phyloP scores from a whole-genome alignment of 64 coral and sea anemone genomes.

The Porites lutea region DNA sequence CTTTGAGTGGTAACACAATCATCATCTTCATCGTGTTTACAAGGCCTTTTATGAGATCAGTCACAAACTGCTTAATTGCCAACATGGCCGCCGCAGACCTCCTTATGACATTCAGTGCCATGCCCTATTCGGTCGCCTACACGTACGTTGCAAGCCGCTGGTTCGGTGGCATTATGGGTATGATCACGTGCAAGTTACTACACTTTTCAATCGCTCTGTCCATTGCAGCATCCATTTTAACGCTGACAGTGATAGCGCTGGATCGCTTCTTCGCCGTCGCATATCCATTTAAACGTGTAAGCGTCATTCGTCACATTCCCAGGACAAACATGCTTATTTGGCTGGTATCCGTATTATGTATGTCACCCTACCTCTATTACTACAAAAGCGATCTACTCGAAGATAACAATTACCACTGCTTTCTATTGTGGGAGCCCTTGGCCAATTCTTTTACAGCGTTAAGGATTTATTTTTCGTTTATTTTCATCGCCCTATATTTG shows the following conservation, averaged over 20 bases:
- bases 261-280: constrained; percentile 67
- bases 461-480: constrained; percentile 70
- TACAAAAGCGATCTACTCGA: constrained; percentile 47
- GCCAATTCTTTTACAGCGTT: background rate
- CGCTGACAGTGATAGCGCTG: constrained; percentile 33
- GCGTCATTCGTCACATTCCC: constrained; percentile 63
- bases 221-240: constrained; percentile 59
- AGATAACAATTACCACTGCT: constrained; percentile 43
- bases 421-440: constrained; percentile 60
- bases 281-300: constrained; percentile 25
- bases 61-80: constrained; percentile 38
- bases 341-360: constrained; percentile 64
- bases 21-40: constrained; percentile 61
- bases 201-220: constrained; percentile 52
- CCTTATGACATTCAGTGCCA: constrained; percentile 30
- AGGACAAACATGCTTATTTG: constrained; percentile 71
- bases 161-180: constrained; percentile 56
- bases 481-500: constrained; percentile 71
- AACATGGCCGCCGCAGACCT: constrained; percentile 77
- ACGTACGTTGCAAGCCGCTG: constrained; percentile 24
- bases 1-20: constrained; percentile 64
- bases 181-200: constrained; percentile 46
- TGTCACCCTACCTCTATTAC: constrained; percentile 68
- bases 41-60: constrained; percentile 67
- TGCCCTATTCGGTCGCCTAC: constrained; percentile 23